Percentiles rank a stretch among this genome's conserved stretches.
phyloP scores from a whole-genome alignment of 2,797 vertebrate genomes.

The Moxostoma hubbsi region DNA sequence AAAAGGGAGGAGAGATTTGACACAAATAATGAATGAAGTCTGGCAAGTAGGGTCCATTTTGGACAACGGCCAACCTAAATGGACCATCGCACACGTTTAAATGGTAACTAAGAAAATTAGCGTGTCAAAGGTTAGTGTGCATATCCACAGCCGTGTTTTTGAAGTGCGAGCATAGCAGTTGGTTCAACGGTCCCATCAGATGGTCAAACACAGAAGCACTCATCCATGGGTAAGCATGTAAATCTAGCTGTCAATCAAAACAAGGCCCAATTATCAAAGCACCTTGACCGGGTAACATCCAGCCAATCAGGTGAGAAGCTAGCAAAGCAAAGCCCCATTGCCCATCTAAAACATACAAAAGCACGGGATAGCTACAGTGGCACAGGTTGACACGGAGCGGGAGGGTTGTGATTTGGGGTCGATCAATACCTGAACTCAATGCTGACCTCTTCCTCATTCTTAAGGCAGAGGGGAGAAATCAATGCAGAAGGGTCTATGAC shows the following conservation, averaged over 20 bases:
- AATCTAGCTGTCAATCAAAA: slow-evolving; percentile 53
- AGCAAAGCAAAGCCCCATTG: slow-evolving; percentile 29
- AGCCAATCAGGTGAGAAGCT: slow-evolving; percentile 9
- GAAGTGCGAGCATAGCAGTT: slow-evolving; percentile 40
- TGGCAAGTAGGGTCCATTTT: slow-evolving; percentile 30
- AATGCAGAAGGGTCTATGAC: slow-evolving; percentile 78
- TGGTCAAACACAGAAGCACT: slow-evolving; percentile 42
- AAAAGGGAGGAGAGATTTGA: slow-evolving; percentile 7
- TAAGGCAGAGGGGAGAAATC: slow-evolving; percentile 74
- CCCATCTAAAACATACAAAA: slow-evolving; percentile 16
- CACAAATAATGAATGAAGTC: slow-evolving; percentile 39
- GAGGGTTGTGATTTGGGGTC: slow-evolving; percentile 77
- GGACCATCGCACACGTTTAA: slow-evolving; percentile 45
- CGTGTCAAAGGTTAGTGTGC: slow-evolving; percentile 41
- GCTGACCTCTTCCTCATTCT: slow-evolving; percentile 55
- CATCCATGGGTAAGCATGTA: slow-evolving; percentile 42
- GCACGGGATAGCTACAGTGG: slow-evolving; percentile 40
- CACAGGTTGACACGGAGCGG: slow-evolving; percentile 47
- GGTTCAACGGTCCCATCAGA: slow-evolving; percentile 56
- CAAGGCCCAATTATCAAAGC: slow-evolving; percentile 17
- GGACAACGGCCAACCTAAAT: slow-evolving; percentile 45
- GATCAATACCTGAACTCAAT: slow-evolving; percentile 79
- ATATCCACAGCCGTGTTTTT: slow-evolving; percentile 30
- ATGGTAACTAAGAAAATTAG: slow-evolving; percentile 59
- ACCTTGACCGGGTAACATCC: slow-evolving; percentile 11